Evolutionary conservation across 1,140 invertebrate species (phyloP).

Genomic region (Diabrotica undecimpunctata): DNA sequence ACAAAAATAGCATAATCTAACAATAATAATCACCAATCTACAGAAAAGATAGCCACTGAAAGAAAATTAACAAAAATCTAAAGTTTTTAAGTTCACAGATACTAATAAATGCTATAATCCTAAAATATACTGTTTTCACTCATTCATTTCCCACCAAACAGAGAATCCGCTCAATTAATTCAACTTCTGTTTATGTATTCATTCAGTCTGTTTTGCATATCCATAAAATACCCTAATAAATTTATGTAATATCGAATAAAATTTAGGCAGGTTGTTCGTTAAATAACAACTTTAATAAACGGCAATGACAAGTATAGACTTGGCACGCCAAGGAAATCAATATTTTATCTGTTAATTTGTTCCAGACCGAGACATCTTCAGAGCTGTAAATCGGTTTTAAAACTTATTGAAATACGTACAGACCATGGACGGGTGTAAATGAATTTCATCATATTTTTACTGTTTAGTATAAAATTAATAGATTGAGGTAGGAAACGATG

Average conservation of each 20-base stretch:
- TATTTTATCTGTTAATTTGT: slow-evolving; percentile 33
- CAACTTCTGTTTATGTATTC: slow-evolving; percentile 7
- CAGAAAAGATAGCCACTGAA: no score
- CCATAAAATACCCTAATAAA: slow-evolving; percentile 14
- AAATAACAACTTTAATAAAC: slow-evolving; percentile 39
- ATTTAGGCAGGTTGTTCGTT: slow-evolving; percentile 36
- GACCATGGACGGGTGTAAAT: no score
- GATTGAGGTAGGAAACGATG: no score
- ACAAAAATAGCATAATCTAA: no score
- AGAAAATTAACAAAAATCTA: no score
- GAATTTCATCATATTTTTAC: no score
- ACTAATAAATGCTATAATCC: no score
- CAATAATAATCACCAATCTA: no score
- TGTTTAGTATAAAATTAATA: no score
- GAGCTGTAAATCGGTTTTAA: slow-evolving; percentile 6
- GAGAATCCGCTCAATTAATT: background rate
- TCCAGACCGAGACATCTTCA: slow-evolving; percentile 16
- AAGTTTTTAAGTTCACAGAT: no score
- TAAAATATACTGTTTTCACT: background rate
- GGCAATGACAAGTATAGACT: slow-evolving; percentile 38
- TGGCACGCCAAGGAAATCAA: slow-evolving; percentile 30
- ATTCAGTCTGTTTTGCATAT: slow-evolving; percentile 9
- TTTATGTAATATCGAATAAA: slow-evolving; percentile 14
- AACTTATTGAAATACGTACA: background rate
- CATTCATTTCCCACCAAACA: background rate